A percentile compares a stretch with the other conserved stretches of the same genome.
Evolutionary conservation across 2,888 invertebrate genomes (phyloP).

Genomic region (Muscina levida): DNA sequence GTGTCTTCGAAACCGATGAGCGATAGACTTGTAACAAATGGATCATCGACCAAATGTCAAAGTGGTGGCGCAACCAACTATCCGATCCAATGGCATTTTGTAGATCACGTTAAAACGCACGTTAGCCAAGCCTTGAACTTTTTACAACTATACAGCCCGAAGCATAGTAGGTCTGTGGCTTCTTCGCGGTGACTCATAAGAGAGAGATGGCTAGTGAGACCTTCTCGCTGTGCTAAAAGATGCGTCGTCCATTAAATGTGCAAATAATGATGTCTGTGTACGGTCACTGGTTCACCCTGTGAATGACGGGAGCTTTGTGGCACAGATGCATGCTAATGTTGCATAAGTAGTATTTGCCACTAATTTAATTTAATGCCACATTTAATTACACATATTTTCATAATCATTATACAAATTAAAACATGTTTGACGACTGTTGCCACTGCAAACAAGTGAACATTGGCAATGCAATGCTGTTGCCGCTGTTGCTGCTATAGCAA

Average conservation of each 20-base stretch:
- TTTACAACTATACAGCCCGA: too few relatives aligned
- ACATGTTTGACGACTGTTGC: slow-evolving; percentile 47
- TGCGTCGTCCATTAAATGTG: not conserved
- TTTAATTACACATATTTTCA: slow-evolving; percentile 45
- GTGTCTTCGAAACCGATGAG: not conserved
- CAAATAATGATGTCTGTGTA: not conserved
- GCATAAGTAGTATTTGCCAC: slow-evolving; percentile 41
- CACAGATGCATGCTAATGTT: slow-evolving; percentile 4
- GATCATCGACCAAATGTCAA: slow-evolving; percentile 2
- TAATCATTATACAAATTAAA: slow-evolving; percentile 55
- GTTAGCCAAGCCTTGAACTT: slow-evolving; percentile 27
- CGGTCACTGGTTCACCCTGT: not conserved
- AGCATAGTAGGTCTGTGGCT: not conserved
- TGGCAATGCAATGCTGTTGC: not conserved
- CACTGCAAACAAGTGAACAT: slow-evolving; percentile 4
- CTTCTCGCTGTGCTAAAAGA: too few relatives aligned
- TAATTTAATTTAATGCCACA: slow-evolving; percentile 63
- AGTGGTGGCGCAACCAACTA: not conserved
- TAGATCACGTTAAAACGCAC: not conserved
- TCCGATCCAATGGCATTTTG: not conserved
- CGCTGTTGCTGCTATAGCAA: not conserved
- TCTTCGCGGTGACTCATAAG: not conserved
- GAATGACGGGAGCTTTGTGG: not conserved
- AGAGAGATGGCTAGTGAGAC: too few relatives aligned
- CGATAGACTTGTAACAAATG: slow-evolving; percentile 21